Evolutionary conservation across 2,888 invertebrate genomes (phyloP).

Genomic region (Melanophora roralis): DNA sequence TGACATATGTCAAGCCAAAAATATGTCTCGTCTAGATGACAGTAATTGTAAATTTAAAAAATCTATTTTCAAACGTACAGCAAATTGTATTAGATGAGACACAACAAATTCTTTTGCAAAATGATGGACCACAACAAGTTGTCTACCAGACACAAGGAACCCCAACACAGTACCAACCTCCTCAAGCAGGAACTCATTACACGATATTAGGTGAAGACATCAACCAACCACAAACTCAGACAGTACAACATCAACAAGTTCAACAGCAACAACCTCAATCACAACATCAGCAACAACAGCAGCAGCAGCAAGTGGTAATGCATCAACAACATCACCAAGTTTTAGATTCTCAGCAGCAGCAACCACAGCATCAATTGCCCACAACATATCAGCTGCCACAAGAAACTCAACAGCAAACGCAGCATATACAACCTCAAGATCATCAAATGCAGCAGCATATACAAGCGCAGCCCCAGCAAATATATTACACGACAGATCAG

Average conservation of each 20-base stretch:
- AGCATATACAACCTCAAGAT: conserved; percentile 68
- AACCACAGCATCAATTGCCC: conserved; percentile 63
- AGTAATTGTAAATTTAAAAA: too few relatives aligned
- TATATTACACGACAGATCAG: conserved; percentile 73
- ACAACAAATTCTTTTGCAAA: conserved; percentile 71
- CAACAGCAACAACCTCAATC: conserved; percentile 67
- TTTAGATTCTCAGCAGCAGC: conserved; percentile 65
- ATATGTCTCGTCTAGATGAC: too few relatives aligned
- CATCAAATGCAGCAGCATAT: conserved; percentile 69
- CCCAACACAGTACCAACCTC: conserved; percentile 67
- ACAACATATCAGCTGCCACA: conserved; percentile 63
- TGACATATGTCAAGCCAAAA: too few relatives aligned
- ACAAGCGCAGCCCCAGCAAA: conserved; percentile 71
- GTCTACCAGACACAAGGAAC: conserved; percentile 73
- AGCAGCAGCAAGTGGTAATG: conserved; percentile 66
- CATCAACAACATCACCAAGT: conserved; percentile 67
- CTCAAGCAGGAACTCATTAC: conserved; percentile 62
- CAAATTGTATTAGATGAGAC: conserved; percentile 55
- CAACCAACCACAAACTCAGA: conserved; percentile 69
- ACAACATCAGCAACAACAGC: conserved; percentile 67
- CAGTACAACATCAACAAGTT: conserved; percentile 67
- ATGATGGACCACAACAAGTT: conserved; percentile 77
- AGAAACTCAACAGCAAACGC: conserved; percentile 66
- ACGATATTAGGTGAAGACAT: conserved; percentile 65
- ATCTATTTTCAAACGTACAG: not conserved